A percentile compares a stretch with the other conserved stretches of the same genome.
These are phyloP conservation scores for Lepidostoma basale DNA, from an alignment of 1,140 invertebrate genomes.

Conservation along the genomic window DNA sequence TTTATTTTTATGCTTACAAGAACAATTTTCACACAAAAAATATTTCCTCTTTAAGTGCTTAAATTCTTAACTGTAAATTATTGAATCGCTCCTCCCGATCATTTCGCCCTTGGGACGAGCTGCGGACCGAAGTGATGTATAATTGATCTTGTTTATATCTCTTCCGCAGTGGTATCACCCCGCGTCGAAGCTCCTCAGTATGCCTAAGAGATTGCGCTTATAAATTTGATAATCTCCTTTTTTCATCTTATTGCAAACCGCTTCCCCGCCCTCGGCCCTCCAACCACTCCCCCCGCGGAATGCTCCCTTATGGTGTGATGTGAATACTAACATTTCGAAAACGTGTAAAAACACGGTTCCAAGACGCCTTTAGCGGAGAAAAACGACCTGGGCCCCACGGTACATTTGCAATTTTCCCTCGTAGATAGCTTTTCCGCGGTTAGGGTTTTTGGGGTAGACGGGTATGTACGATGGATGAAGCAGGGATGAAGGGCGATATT, in stretches of 20 bases:
- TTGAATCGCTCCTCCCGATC: too few species aligned
- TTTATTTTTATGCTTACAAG: too few species aligned
- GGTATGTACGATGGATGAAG: too few species aligned
- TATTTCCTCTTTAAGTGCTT: too few species aligned
- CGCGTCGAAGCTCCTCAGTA: neutral
- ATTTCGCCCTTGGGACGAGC: too few species aligned
- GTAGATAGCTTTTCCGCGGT: slow-evolving; percentile 16
- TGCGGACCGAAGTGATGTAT: too few species aligned
- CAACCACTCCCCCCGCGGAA: neutral
- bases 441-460: neutral
- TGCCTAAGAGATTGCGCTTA: neutral
- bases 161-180: neutral
- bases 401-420: slow-evolving; percentile 18
- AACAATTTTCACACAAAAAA: too few species aligned
- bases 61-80: too few species aligned
- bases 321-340: neutral
- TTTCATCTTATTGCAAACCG: neutral
- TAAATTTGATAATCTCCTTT: slow-evolving; percentile 11
- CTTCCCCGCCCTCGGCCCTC: neutral
- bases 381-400: neutral
- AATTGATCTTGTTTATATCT: neutral
- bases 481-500: too few species aligned
- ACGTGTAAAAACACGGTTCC: neutral
- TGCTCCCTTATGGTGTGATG: slow-evolving; percentile 2
- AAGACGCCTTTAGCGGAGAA: neutral